Base-by-base conservation (phyloP, 2,888 invertebrate species). In the Drosophila paramelanica region DNA sequence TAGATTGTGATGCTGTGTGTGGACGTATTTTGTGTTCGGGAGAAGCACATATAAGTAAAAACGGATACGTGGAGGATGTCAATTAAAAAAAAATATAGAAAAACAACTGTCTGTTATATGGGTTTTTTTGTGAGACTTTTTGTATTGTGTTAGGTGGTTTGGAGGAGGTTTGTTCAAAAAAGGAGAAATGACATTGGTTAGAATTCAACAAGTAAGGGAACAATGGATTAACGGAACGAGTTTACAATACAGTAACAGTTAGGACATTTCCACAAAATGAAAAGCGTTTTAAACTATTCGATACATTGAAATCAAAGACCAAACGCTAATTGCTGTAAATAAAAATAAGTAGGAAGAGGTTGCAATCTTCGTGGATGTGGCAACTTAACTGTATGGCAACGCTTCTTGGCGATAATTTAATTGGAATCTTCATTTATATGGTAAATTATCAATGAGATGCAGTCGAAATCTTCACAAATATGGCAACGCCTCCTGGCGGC, bases 251-350 rank as follows among this genome's bases (percentile, higher is more conserved):
- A 31, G 31, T 31, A 1, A 31, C 8, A 31, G 8, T 7, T 31
- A 31, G 31, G 31, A 31, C 31, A 31, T 10, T 31, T 31, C 10
- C 31, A 31, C 31, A 31, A 31, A 31, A 31, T 31, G 3, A 3
- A 31, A 31, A 31, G 31, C 31, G 31, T 31, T 31, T 31, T 3
- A 31, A 31, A 10, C 8, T 31, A 8, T 31, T 31, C 27, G 8
- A 31, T 31, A 31, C 27, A 31, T 31, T 31, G 1, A 31, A 31
- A 55, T 33, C 6, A 49, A 67, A 38, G 33, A 47, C 14, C 14
- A 43, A 64, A 60, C 17, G n/a, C 8, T 38, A 59, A 43, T 38
- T 13, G 17, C 41, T 60, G 33, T 10, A 33, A 33, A 57, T 11
- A 31, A 23, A 38, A 27, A 60, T 20, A 14, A 33, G 33, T 33